A percentile compares a stretch with the other conserved stretches of the same genome.
Conservation (phyloP, 2,797 vertebrate species). For the Gymnoscopelus braueri region DNA sequence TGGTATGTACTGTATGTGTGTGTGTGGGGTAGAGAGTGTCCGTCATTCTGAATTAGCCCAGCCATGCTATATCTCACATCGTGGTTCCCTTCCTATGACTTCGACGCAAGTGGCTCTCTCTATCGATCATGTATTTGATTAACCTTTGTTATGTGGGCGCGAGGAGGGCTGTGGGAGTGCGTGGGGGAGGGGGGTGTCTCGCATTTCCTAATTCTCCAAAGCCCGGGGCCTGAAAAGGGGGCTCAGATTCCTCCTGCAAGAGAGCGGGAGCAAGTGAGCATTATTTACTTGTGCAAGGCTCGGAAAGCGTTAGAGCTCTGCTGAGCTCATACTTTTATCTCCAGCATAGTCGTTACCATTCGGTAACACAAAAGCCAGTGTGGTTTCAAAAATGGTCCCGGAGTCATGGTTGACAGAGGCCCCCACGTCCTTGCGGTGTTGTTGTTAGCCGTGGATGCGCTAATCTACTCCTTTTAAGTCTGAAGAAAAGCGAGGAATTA, state of each 20-base stretch:
- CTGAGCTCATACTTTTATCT: constrained; percentile 43
- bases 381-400: constrained; percentile 67
- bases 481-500: constrained; percentile 19
- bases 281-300: constrained; percentile 56
- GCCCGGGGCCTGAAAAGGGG: constrained; percentile 14
- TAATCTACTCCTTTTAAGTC: constrained; percentile 29
- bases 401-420: constrained; percentile 66
- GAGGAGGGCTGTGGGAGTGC: background rate
- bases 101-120: constrained; percentile 18
- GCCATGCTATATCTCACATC: constrained; percentile 1
- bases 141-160: constrained; percentile 25
- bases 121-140: constrained; percentile 25
- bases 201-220: constrained; percentile 20
- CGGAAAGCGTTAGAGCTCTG: constrained; percentile 32
- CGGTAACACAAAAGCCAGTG: constrained; percentile 58
- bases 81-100: constrained; percentile 10
- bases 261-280: constrained; percentile 17
- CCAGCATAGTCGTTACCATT: too few species aligned
- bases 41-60: constrained; percentile 1
- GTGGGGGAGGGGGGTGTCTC: background rate
- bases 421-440: constrained; percentile 61
- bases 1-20: constrained; percentile 35
- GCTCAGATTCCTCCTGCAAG: constrained; percentile 37
- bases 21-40: constrained; percentile 5
- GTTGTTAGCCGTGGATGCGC: constrained; percentile 51